phyloP scores from a whole-genome alignment of 2,888 invertebrate species.

The Hipparchia sbordonii region DNA sequence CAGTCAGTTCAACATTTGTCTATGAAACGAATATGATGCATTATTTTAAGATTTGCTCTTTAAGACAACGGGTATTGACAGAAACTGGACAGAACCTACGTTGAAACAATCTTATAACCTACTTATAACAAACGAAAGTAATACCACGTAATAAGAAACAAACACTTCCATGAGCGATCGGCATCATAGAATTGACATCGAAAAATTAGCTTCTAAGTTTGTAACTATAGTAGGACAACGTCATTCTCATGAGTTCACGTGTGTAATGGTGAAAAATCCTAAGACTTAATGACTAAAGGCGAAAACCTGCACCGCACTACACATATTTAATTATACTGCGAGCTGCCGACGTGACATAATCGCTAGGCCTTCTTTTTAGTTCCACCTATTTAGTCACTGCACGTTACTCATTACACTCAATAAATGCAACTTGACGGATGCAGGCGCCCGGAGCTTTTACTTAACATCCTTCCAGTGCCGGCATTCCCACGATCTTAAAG shows the following conservation, averaged over 20 bases:
- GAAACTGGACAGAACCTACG: too few relatives aligned
- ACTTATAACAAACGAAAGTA: too few relatives aligned
- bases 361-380: constrained; percentile 28
- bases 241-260: not conserved
- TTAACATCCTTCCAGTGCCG: constrained; percentile 34
- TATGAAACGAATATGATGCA: too few relatives aligned
- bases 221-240: not conserved
- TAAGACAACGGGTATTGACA: too few relatives aligned
- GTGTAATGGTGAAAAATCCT: constrained; percentile 3
- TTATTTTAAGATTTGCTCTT: too few relatives aligned
- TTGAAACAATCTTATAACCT: too few relatives aligned
- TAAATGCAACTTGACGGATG: constrained; percentile 38
- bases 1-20: too few relatives aligned
- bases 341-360: constrained; percentile 21
- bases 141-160: too few relatives aligned
- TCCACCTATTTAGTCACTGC: constrained; percentile 34
- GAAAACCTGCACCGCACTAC: constrained; percentile 4
- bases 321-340: constrained; percentile 12
- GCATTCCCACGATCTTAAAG: constrained; percentile 33
- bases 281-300: constrained; percentile 14
- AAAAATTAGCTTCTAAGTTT: not conserved
- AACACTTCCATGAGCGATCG: too few relatives aligned
- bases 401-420: constrained; percentile 41
- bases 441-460: constrained; percentile 31
- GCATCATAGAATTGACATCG: not conserved